phyloP scores from a whole-genome alignment of 2,888 invertebrate genomes.

The Agonum fuliginosum region DNA sequence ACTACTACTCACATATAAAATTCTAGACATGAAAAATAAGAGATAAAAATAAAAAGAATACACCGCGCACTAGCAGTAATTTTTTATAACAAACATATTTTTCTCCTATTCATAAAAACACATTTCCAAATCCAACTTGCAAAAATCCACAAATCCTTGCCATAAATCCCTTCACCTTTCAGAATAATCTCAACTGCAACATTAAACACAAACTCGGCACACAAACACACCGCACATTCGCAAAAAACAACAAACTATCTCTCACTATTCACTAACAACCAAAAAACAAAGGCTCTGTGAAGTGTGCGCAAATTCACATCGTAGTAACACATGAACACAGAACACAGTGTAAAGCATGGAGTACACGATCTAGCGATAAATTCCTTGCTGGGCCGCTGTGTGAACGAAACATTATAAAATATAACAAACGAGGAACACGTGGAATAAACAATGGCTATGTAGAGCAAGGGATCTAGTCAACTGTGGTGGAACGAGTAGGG shows the following conservation, averaged over 20 bases:
- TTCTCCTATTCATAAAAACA: no score
- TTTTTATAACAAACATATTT: no score
- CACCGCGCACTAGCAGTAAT: no score
- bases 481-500: no score
- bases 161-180: background rate
- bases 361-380: background rate
- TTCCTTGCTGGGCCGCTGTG: background rate
- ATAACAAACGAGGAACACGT: background rate
- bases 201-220: background rate
- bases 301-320: background rate
- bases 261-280: no score
- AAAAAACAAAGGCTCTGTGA: background rate
- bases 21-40: no score
- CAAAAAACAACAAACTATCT: no score
- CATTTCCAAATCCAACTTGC: no score
- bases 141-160: background rate
- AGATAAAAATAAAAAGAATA: no score
- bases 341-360: background rate
- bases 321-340: background rate
- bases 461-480: no score
- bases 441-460: background rate
- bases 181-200: background rate
- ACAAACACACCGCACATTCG: background rate
- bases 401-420: constrained; percentile 8
- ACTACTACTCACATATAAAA: no score